These are phyloP conservation scores for Leucosticte australis DNA, from an alignment of 2,113 vertebrate genomes.

Conservation along the genomic window DNA sequence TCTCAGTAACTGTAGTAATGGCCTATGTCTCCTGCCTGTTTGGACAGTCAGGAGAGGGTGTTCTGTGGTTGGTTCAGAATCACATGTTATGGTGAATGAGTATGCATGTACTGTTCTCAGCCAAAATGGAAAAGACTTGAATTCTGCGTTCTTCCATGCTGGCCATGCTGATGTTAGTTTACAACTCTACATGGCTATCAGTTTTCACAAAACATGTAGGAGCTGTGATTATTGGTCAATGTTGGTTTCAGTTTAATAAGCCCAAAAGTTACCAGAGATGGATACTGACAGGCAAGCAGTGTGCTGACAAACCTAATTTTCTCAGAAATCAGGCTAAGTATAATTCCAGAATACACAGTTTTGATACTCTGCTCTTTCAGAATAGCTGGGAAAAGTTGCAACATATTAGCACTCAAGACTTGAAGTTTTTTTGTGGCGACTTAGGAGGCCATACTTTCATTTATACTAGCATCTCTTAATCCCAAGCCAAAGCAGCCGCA, in stretches of 20 bases:
- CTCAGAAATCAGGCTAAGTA: neutral
- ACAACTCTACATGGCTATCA: neutral
- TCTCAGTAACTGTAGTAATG: neutral
- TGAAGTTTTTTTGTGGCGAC: neutral
- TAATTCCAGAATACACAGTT: neutral
- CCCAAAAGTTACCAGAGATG: neutral
- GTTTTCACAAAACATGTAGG: neutral
- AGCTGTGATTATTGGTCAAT: neutral
- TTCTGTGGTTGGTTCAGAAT: neutral
- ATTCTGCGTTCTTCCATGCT: neutral
- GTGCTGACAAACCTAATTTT: neutral
- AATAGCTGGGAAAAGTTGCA: neutral
- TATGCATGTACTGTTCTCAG: neutral
- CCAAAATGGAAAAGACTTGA: neutral
- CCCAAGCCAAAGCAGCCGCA: neutral
- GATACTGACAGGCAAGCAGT: neutral
- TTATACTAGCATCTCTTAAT: neutral
- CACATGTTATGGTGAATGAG: fast-evolving
- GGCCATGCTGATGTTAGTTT: neutral
- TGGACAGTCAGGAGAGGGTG: neutral
- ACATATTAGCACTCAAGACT: neutral
- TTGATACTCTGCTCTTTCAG: neutral
- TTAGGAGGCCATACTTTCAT: fast-evolving
- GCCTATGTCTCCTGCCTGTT: neutral
- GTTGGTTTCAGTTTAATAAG: neutral